These are phyloP conservation scores for Caerostris extrusa DNA, from an alignment of 1,140 invertebrate species.

Conservation along the genomic window DNA sequence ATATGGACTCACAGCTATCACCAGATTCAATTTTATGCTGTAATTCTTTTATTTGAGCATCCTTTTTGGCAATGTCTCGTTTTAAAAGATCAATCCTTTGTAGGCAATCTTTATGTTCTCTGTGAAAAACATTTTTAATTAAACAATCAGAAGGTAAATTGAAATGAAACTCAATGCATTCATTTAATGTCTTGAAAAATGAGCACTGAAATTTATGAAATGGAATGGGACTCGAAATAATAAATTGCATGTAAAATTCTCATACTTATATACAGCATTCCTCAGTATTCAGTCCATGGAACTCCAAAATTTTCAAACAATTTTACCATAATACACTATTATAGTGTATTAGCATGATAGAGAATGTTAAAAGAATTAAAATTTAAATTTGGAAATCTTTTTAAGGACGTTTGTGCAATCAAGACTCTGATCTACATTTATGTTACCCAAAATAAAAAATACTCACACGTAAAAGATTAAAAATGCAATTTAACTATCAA, in stretches of 20 bases:
- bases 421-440: background rate
- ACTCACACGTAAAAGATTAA: background rate
- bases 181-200: too few species aligned
- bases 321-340: too few species aligned
- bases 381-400: background rate
- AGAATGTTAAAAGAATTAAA: background rate
- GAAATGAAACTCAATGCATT: too few species aligned
- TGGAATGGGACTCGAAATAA: too few species aligned
- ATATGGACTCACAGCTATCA: slow-evolving; percentile 89
- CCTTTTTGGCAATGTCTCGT: slow-evolving; percentile 92
- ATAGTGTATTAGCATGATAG: too few species aligned
- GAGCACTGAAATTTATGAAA: too few species aligned
- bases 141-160: too few species aligned
- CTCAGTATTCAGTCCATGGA: too few species aligned
- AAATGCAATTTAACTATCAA: too few species aligned
- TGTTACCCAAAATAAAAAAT: background rate
- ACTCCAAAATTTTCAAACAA: too few species aligned
- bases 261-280: too few species aligned
- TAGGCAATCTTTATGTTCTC: slow-evolving; percentile 91
- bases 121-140: slow-evolving; percentile 81
- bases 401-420: background rate
- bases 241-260: too few species aligned
- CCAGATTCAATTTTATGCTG: slow-evolving; percentile 90
- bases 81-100: slow-evolving; percentile 89
- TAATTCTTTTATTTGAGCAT: slow-evolving; percentile 93